Base-by-base conservation (phyloP, 2,797 vertebrate genomes). In the Xenops minutus region DNA sequence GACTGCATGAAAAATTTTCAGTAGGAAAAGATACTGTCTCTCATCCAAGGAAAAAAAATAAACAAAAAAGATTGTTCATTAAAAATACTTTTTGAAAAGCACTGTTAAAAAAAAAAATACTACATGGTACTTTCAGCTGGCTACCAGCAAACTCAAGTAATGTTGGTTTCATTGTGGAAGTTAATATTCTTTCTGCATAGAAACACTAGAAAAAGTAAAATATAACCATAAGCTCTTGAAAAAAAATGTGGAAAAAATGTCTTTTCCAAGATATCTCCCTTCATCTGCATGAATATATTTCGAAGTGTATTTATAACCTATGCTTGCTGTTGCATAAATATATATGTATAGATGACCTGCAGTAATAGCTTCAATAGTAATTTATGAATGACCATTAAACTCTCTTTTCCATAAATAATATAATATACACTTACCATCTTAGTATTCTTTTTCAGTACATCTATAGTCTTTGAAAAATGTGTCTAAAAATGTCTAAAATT, bases 381-480 rank as follows among this genome's bases (percentile, higher is more conserved):
- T 73, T 88, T 81, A 85, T 78, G 24, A 88, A 75, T 43, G 4
- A 72, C 46, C 26, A 62, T 34, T 23, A 73, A 84, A 26, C 8
- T 59, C 5, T 84, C 24, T 67, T 91, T 73, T 80, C 73, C n/a
- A 41, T 83, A 78, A 90, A 83, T 78, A 75, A 69, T 82, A 36
- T 23, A 69, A 36, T 23, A 69, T 21, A 41, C 4, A 23, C 21
- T 23, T 73, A 34, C 17, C 12, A 37, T 85, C 74, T 72, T n/a
- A 81, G 52, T 39, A 34, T 22, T 46, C 19, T 79, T 68, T 80
- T 51, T 30, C 56, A 84, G 18, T 41, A 30, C 1, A 48, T 46
- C 23, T 75, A 37, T 6, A 67, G 30, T 88, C 44, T 88, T 82
- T 80, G 30, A 82, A 55, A 95, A 92, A 32, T 55, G 29, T 63